These are phyloP conservation scores for Smithornis capensis DNA, from an alignment of 2,113 vertebrate species.

Conservation along the genomic window DNA sequence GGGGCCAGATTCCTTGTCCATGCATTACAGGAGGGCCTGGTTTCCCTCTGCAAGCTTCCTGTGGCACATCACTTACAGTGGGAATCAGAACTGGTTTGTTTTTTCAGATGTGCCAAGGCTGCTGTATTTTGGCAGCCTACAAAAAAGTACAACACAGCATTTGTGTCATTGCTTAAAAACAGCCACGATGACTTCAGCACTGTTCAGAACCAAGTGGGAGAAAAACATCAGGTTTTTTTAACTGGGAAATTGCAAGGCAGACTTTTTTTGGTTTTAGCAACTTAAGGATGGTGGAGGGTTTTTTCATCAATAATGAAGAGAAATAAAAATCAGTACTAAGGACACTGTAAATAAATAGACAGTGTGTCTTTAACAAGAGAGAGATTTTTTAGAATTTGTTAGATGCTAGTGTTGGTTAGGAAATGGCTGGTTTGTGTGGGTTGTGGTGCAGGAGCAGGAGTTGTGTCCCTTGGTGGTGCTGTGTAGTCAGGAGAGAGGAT, in stretches of 20 bases:
- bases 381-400: neutral
- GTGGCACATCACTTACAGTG: neutral
- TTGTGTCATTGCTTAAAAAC: neutral
- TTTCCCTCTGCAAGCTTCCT: neutral
- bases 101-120: neutral
- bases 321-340: neutral
- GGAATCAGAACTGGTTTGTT: neutral
- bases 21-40: neutral
- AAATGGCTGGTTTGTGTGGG: neutral
- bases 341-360: neutral
- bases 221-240: conserved; percentile 1
- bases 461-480: neutral
- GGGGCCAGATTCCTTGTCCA: neutral
- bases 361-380: conserved; percentile 43
- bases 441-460: neutral
- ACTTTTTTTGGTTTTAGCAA: neutral
- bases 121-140: neutral
- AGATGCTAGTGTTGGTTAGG: neutral
- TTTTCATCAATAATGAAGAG: neutral
- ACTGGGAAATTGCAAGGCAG: neutral
- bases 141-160: neutral
- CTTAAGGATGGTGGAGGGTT: neutral
- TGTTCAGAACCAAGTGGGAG: conserved; percentile 1
- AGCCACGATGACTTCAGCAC: neutral
- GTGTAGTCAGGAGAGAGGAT: neutral